A percentile compares a stretch with the other conserved stretches of the same genome.
Evolutionary conservation across 30 jellyfish, hydroid and myxozoan species (phyloP).

Genomic region (Hydractinia echinata): DNA sequence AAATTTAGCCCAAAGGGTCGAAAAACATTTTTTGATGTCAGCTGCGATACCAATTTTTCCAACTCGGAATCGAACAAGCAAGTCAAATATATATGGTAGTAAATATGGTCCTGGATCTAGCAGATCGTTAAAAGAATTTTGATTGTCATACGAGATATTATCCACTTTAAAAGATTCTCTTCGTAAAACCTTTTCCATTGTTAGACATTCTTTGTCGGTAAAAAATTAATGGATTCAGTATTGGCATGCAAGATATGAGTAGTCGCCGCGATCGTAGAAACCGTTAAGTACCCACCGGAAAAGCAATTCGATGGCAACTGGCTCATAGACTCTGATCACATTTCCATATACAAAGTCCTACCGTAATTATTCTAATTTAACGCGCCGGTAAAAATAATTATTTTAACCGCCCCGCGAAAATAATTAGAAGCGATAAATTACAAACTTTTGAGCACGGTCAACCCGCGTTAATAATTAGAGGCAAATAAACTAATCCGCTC

Average conservation of each 20-base stretch:
- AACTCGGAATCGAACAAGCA: constrained; percentile 9
- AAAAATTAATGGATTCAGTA: too few species aligned
- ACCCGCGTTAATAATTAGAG: too few species aligned
- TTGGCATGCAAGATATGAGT: constrained; percentile 1
- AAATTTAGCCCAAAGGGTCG: too few species aligned
- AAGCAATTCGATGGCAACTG: background rate
- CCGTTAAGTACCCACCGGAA: constrained; percentile 5
- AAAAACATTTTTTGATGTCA: background rate
- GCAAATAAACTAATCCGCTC: too few species aligned
- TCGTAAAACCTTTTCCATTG: constrained; percentile 2
- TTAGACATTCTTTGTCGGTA: background rate
- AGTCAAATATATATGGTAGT: constrained; percentile 1
- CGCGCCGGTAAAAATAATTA: too few species aligned
- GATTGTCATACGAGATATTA: background rate
- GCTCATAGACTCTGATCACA: background rate
- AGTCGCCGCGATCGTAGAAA: constrained; percentile 2
- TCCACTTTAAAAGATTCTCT: too few species aligned
- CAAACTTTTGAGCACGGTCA: too few species aligned
- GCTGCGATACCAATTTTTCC: constrained; percentile 10
- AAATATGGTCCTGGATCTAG: constrained; percentile 12
- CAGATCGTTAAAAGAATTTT: background rate
- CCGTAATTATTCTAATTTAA: too few species aligned
- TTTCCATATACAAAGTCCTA: background rate
- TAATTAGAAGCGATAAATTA: too few species aligned
- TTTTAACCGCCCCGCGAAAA: too few species aligned